phyloP scores from a whole-genome alignment of 1,140 invertebrate genomes.

The Eupristina koningsbergeri region DNA sequence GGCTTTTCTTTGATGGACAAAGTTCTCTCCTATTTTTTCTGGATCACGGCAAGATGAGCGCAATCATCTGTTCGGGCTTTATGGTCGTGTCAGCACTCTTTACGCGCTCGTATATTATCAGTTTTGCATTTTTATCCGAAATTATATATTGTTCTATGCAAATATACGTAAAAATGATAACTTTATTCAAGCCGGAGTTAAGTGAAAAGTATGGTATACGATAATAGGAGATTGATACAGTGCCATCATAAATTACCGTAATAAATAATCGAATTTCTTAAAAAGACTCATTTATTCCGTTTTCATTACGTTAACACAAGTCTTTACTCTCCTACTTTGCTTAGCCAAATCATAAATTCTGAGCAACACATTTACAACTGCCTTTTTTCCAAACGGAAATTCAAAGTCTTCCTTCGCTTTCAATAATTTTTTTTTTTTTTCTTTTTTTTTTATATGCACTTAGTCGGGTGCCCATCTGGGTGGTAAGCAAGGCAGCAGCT shows the following conservation, averaged over 20 bases:
- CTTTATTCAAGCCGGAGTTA: not conserved
- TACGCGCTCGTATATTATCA: not conserved
- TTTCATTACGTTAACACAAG: not conserved
- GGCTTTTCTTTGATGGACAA: not conserved
- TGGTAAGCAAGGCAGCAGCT: not conserved
- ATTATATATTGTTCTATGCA: not conserved
- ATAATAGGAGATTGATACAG: not conserved
- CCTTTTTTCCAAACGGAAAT: not conserved
- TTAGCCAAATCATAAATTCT: not conserved
- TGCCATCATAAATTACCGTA: not conserved
- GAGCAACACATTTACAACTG: not conserved
- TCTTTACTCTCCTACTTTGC: not conserved
- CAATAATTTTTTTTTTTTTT: too few species aligned
- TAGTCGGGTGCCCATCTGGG: too few species aligned
- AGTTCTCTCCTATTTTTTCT: not conserved
- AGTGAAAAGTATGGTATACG: not conserved
- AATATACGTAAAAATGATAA: not conserved
- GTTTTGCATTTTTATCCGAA: not conserved
- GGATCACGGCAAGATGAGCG: not conserved
- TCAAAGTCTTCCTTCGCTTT: not conserved
- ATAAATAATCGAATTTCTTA: not conserved
- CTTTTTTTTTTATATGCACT: too few species aligned
- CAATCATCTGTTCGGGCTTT: not conserved
- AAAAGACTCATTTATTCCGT: not conserved
- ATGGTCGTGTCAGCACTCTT: not conserved